Evolutionary conservation across 2,797 vertebrate genomes (phyloP).

Genomic region (Orientallactaga sibirica): DNA sequence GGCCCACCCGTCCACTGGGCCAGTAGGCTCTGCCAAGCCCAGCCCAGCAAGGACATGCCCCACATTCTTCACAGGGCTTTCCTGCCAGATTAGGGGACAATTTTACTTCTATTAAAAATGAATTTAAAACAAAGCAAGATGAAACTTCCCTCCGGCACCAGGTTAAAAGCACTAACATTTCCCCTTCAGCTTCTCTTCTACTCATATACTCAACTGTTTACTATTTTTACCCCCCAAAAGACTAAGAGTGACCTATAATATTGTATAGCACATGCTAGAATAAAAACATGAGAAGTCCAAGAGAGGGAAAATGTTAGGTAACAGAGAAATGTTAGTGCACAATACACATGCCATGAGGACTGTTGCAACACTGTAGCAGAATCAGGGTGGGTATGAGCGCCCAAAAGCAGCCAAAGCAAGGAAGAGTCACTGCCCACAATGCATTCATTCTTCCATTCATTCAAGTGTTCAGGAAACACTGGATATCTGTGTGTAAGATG

Average conservation of each 20-base stretch:
- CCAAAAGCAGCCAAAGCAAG: slow-evolving; percentile 31
- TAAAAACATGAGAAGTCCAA: slow-evolving; percentile 41
- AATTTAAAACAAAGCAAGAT: slow-evolving; percentile 61
- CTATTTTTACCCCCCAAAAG: slow-evolving; percentile 30
- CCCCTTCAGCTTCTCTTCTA: slow-evolving; percentile 43
- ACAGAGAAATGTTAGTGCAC: slow-evolving; percentile 44
- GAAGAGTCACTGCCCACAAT: neutral
- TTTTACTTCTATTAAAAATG: slow-evolving; percentile 45
- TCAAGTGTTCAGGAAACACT: neutral
- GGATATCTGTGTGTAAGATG: neutral
- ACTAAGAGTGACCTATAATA: neutral
- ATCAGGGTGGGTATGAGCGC: neutral
- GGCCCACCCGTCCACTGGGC: neutral
- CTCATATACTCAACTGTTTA: neutral
- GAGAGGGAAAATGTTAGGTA: neutral
- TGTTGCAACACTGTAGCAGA: neutral
- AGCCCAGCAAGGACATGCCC: neutral
- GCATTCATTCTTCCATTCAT: slow-evolving; percentile 28
- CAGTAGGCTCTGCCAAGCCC: neutral
- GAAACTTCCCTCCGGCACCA: slow-evolving; percentile 38
- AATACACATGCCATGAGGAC: slow-evolving; percentile 63
- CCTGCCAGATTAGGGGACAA: slow-evolving; percentile 16
- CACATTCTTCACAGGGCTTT: slow-evolving; percentile 41
- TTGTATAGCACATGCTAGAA: slow-evolving; percentile 29
- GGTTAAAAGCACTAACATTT: slow-evolving; percentile 66